These are phyloP conservation scores for Leguminivora glycinivorella DNA, from an alignment of 1,140 invertebrate species.

Conservation along the genomic window DNA sequence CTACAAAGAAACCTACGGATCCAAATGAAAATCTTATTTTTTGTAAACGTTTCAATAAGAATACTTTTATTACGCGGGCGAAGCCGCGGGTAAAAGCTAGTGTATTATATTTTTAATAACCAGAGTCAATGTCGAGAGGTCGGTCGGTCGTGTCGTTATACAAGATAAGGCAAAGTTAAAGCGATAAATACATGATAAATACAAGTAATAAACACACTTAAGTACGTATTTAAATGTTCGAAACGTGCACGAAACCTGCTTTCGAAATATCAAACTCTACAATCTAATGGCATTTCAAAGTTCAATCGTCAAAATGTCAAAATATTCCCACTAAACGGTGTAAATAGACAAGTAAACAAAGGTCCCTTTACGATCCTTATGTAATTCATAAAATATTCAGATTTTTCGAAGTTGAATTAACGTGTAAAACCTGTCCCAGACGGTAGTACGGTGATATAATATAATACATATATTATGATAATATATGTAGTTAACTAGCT, in stretches of 20 bases:
- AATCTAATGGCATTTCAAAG: constrained; percentile 17
- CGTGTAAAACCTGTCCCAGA: neutral
- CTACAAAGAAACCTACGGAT: too few relatives aligned
- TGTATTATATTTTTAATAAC: too few relatives aligned
- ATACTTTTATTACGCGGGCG: too few relatives aligned
- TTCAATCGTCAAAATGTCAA: constrained; percentile 26
- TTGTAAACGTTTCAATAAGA: too few relatives aligned
- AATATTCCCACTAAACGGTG: constrained; percentile 11
- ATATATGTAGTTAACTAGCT: too few relatives aligned
- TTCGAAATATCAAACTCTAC: constrained; percentile 18
- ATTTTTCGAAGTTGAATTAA: too few relatives aligned
- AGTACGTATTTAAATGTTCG: constrained; percentile 11
- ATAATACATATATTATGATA: neutral
- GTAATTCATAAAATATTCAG: too few relatives aligned
- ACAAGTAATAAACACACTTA: neutral
- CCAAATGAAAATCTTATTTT: too few relatives aligned
- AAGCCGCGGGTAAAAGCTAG: too few relatives aligned
- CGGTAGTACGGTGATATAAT: too few relatives aligned
- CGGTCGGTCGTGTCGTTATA: constrained; percentile 5
- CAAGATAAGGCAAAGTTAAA: constrained; percentile 6
- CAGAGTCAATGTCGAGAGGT: constrained; percentile 4
- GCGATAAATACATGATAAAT: constrained; percentile 8
- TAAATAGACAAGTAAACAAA: neutral
- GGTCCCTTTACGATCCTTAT: too few relatives aligned
- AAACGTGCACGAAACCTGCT: constrained; percentile 13